phyloP scores from a whole-genome alignment of 2,113 vertebrate genomes.

The Pungitius pungitius region DNA sequence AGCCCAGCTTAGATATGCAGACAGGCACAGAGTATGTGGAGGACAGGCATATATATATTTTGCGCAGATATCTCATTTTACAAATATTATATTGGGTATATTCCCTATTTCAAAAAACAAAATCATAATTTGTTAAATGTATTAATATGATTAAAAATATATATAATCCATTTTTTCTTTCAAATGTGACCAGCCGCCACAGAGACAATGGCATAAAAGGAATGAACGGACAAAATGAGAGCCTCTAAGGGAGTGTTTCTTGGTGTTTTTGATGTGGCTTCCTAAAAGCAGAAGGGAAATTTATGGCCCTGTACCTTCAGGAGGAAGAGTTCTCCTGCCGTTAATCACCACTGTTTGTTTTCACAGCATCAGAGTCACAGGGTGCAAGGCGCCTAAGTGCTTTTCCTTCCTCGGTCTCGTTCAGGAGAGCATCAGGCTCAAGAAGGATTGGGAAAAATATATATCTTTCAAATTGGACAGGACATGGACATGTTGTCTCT shows the following conservation, averaged over 20 bases:
- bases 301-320: neutral
- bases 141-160: no score
- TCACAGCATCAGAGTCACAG: constrained; percentile 19
- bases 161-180: no score
- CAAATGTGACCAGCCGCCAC: no score
- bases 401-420: constrained; percentile 45
- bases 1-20: no score
- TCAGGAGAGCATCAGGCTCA: constrained; percentile 30
- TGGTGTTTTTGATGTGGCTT: neutral
- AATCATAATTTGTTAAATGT: no score
- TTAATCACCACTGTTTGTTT: constrained; percentile 50
- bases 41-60: no score
- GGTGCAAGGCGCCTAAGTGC: neutral
- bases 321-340: neutral
- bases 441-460: constrained; percentile 10
- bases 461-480: neutral
- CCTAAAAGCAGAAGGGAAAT: neutral
- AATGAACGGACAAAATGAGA: neutral
- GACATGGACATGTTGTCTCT: neutral
- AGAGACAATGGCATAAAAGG: neutral
- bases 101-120: no score
- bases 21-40: no score
- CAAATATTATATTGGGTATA: no score
- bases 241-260: neutral
- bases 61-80: no score